Evolutionary conservation across 2,797 vertebrate genomes (phyloP).

Genomic region (Babyrousa celebensis): DNA sequence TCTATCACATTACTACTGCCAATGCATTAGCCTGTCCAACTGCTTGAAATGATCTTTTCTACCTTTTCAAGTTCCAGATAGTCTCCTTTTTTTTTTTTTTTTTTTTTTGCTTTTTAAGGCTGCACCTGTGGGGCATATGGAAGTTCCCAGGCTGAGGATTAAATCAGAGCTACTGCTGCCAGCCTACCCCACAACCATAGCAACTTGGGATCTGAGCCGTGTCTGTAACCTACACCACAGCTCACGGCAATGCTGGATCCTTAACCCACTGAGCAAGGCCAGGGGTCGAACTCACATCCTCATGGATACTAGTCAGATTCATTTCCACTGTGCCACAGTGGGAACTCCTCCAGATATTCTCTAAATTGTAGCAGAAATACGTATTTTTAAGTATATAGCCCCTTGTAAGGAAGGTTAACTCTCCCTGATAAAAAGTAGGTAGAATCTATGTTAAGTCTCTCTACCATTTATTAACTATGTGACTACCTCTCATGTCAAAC

Average conservation of each 20-base stretch:
- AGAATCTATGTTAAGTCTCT: background rate
- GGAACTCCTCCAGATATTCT: background rate
- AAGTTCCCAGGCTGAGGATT: no score
- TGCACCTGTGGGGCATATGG: no score
- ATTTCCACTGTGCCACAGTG: no score
- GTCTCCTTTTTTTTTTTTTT: background rate
- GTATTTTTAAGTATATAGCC: slow-evolving; percentile 1
- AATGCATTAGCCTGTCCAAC: slow-evolving; percentile 18
- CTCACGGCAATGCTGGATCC: no score
- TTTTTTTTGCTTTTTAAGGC: no score
- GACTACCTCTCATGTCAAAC: background rate
- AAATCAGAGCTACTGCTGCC: no score
- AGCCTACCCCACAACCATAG: no score
- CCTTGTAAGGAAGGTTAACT: background rate
- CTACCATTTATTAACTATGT: background rate
- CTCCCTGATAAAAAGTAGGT: slow-evolving; percentile 20
- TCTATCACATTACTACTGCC: background rate
- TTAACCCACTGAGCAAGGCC: no score
- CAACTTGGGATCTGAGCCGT: no score
- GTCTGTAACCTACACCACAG: no score
- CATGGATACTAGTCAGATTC: no score
- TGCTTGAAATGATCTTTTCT: slow-evolving; percentile 17
- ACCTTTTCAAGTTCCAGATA: background rate
- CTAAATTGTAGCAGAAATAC: slow-evolving; percentile 27
- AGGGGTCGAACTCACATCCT: no score